Evolutionary conservation across 1,140 invertebrate genomes (phyloP), one percentile per base, ranked within the genome.

Genomic region (Doryteuthis pealeii): DNA sequence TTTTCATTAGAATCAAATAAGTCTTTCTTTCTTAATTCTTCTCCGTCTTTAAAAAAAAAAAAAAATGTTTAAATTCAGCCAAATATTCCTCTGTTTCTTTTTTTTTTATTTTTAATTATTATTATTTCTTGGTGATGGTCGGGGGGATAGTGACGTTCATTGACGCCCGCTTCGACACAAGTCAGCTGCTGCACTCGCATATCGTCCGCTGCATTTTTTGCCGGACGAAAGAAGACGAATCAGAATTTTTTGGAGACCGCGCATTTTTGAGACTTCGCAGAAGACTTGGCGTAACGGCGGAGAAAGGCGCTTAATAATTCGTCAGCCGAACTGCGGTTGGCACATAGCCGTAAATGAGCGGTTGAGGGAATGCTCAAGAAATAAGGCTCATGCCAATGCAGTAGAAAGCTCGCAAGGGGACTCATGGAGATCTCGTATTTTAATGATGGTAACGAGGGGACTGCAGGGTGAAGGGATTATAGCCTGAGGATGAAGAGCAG

Each of bases 271-370:
- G 54, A 22, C 18, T 58, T 1, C 54, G 54, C 5, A 18, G n/a
- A n/a, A 58, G 54, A 58, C 54, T 58, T 58, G 22, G 10, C 26
- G 18, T 8, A 14, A 58, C 10, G 10, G 54, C 54, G 54, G 18
- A 22, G 80, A 81, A 4, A 81, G 62, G 2, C 68, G 71, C n/a
- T 72, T 22, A 26, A n/a, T n/a, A 80, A 79, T 65, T 82, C 78
- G 30, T 74, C 67, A n/a, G 5, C 81, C 70, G 62, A 84, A 84
- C 71, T 79, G 78, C 18, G 65, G 22, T 58, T 84, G 82, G 65
- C 78, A 82, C n/a, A 31, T 80, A 77, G 4, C 80, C 81, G 72
- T 84, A 84, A 1, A 84, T 78, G n/a, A 84, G 71, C 6, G 82
- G 70, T 84, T 84, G 28, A 80, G 68, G 14, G 77, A 79, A 78